A percentile compares a stretch with the other conserved stretches of the same genome.
Evolutionary conservation across 1,140 invertebrate genomes (phyloP).

Genomic region (Thalassaphorura encarpata): DNA sequence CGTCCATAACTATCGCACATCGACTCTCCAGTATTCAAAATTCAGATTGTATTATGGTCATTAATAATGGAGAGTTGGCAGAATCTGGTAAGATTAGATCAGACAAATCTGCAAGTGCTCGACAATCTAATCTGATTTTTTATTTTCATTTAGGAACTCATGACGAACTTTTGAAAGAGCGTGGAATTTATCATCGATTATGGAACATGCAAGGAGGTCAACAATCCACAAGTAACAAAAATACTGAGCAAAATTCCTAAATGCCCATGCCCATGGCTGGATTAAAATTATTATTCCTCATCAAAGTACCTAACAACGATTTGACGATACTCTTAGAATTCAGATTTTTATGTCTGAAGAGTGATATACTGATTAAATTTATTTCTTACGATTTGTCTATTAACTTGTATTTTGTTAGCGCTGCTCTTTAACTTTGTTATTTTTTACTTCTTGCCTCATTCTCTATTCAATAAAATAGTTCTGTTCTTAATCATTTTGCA

Average conservation of each 20-base stretch:
- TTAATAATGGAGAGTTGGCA: slow-evolving; percentile 43
- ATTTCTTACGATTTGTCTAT: no score
- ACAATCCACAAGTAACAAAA: neutral
- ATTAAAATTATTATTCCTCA: no score
- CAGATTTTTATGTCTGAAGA: no score
- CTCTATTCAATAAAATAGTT: no score
- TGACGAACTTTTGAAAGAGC: slow-evolving; percentile 41
- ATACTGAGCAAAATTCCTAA: neutral
- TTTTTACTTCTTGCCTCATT: no score
- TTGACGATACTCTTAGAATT: no score
- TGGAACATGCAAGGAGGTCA: slow-evolving; percentile 30
- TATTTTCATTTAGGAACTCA: slow-evolving; percentile 40
- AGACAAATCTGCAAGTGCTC: neutral
- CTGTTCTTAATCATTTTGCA: no score
- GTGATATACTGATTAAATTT: no score
- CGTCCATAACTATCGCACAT: slow-evolving; percentile 49
- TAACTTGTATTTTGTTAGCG: no score
- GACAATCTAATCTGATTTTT: neutral
- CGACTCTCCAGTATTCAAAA: slow-evolving; percentile 58
- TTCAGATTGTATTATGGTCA: slow-evolving; percentile 50
- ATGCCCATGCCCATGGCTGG: no score
- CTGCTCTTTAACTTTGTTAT: no score
- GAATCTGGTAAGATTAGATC: slow-evolving; percentile 43
- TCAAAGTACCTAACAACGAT: no score
- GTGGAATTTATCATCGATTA: slow-evolving; percentile 41